These are phyloP conservation scores for Bursaphelenchus okinawaensis DNA, from an alignment of 2,888 invertebrate genomes.

Conservation along the genomic window DNA sequence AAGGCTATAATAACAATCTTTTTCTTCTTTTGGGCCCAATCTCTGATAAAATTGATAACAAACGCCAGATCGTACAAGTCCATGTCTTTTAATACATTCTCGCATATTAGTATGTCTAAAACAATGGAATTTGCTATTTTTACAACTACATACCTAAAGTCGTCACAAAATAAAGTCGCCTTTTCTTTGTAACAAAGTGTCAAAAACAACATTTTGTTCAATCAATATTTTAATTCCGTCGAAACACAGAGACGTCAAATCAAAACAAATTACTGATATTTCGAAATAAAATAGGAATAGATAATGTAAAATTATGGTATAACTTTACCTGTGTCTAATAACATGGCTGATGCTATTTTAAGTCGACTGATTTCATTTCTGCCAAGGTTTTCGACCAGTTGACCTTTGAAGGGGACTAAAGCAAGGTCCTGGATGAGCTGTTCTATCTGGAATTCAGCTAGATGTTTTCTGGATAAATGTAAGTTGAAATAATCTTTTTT, in stretches of 20 bases:
- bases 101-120: conserved; percentile 73
- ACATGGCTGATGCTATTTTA: conserved; percentile 80
- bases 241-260: too few relatives aligned
- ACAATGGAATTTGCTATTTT: too few relatives aligned
- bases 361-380: conserved; percentile 79
- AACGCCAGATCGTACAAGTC: conserved; percentile 94
- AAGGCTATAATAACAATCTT: conserved; percentile 82
- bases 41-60: conserved; percentile 82
- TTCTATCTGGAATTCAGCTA: conserved; percentile 72
- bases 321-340: conserved; percentile 64
- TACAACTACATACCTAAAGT: not conserved
- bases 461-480: not conserved
- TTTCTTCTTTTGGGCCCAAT: conserved; percentile 71
- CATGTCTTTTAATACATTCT: conserved; percentile 80
- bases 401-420: conserved; percentile 79
- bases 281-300: too few relatives aligned
- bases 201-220: conserved; percentile 5
- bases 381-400: conserved; percentile 77
- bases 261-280: too few relatives aligned
- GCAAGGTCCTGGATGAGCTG: conserved; percentile 84
- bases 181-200: too few relatives aligned
- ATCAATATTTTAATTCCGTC: conserved; percentile 2
- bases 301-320: not conserved
- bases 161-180: conserved; percentile 7
- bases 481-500: too few relatives aligned